phyloP scores from a whole-genome alignment of 2,888 invertebrate species.

The Eristalinus sepulchralis region DNA sequence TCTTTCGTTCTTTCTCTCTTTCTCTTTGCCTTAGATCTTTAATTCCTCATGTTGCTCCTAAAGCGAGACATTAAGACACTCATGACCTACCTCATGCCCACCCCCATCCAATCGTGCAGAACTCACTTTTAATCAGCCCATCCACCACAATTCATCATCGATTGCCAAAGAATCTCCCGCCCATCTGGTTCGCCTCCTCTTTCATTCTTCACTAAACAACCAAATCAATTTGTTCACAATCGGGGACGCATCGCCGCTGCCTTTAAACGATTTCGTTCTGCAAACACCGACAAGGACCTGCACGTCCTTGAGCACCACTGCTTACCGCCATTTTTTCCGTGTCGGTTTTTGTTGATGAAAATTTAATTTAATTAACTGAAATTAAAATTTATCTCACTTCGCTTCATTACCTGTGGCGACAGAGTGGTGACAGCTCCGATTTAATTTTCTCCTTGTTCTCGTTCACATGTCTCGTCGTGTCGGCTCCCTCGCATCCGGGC shows the following conservation, averaged over 20 bases:
- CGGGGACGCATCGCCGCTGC: not conserved
- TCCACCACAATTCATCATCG: no score
- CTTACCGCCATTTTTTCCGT: not conserved
- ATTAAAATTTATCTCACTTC: conserved; percentile 15
- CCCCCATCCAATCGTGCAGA: no score
- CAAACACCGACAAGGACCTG: not conserved
- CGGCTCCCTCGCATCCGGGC: not conserved
- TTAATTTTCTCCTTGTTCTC: conserved; percentile 2
- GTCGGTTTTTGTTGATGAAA: not conserved
- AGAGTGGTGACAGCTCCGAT: conserved; percentile 17
- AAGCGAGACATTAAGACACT: no score
- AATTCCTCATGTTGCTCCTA: no score
- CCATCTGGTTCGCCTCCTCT: no score
- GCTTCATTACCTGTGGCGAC: conserved; percentile 17
- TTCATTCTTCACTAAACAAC: no score
- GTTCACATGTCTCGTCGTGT: not conserved
- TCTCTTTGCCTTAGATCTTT: no score
- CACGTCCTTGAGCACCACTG: not conserved
- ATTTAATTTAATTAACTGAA: conserved; percentile 10
- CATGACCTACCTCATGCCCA: no score
- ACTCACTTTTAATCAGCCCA: no score
- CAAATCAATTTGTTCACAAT: no score
- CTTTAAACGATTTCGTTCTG: not conserved
- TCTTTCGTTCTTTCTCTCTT: no score
- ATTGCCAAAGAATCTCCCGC: no score